Evolutionary conservation across 2,888 invertebrate species (phyloP), one percentile per base, ranked within the genome.

Genomic region (Pecten maximus): DNA sequence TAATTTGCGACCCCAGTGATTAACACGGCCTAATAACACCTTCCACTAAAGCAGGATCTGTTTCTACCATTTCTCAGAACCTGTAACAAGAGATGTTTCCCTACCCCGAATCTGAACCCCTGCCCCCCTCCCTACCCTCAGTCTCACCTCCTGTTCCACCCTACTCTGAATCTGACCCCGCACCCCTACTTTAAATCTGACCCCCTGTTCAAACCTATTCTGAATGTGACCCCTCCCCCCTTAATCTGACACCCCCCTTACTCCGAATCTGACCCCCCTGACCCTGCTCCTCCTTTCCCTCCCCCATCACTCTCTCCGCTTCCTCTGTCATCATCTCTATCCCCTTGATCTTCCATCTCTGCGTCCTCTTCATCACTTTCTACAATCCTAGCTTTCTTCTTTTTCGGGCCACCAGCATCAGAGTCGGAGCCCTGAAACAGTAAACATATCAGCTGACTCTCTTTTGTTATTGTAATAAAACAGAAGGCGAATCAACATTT

Each of bases 331-430:
- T 91, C 91, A 6, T 88, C 93, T n/a, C 23, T 54, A 16, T 90
- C 93, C 0, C 91, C 94, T 16, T 93, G 94, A 39, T 94, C 95
- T 19, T 54, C 54, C 54, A 54, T 54, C 23, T 54, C 54, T 23
- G 54, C 54, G 23, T 54, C 54, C 16, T 95, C 95, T 12, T 95
- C 95, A 89, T 94, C 94, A 92, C 94, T 95, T 87, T 95, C 94
- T 35, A 95, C 94, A 87, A 95, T 93, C 50, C 94, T 90, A 12
- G 95, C 94, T 92, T 93, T 94, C 93, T 95, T 96, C 92, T 96
- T 96, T 91, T 94, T 95, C 15, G 94, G 94, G 10, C 93, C 93
- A 50, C 50, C 54, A 10, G 93, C 90, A 28, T 95, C 95, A 15
- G 95, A 93, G 10, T 93, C 96, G 0, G 95, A 95, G 40, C 95